Evolutionary conservation across 2,113 vertebrate genomes (phyloP), one percentile per base, ranked within the genome.

Genomic region (Thalassarche chlororhynchos): DNA sequence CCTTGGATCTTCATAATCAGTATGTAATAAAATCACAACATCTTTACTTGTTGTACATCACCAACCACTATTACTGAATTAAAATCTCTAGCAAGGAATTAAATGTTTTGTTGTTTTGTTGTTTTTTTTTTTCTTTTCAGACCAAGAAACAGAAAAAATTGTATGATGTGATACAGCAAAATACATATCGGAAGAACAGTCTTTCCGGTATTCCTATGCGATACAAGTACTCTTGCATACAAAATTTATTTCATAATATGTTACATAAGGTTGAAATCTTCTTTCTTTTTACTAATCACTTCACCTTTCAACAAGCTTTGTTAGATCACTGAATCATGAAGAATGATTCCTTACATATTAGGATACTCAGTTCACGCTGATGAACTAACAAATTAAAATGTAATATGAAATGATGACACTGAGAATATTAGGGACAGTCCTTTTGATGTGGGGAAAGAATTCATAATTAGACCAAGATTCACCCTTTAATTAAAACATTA

Each of bases 301-400:
- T 95, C 29, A 52, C 13, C 19, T 96, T 97, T 95, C 65, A 96
- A 84, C 51, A 97, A 94, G 65, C 31, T 93, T 93, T 94, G 76
- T 95, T 96, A 97, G 87, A 69, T 58, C 70, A 97, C 36, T 94
- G 94, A 97, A 87, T 98, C 85, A 94, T 96, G 86, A 96, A 10
- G 3, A 96, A 78, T 70, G 61, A 97, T 98, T 91, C 82, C 94
- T 92, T 79, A 95, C 85, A 96, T 86, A 94, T 93, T 94, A 78
- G 54, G 87, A 87, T 89, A 92, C 74, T 76, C 84, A 91, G 80
- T 95, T 97, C 97, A 98, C 94, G 88, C 87, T 97, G 97, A 98
- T 97, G 96, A 98, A 98, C 93, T 94, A 97, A 97, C 97, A 98
- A 98, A 98, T 98, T 98, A 98, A 98, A 99, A 98, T 95, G 92